These are phyloP conservation scores for Myathropa florea DNA, from an alignment of 2,888 invertebrate genomes.

Conservation along the genomic window DNA sequence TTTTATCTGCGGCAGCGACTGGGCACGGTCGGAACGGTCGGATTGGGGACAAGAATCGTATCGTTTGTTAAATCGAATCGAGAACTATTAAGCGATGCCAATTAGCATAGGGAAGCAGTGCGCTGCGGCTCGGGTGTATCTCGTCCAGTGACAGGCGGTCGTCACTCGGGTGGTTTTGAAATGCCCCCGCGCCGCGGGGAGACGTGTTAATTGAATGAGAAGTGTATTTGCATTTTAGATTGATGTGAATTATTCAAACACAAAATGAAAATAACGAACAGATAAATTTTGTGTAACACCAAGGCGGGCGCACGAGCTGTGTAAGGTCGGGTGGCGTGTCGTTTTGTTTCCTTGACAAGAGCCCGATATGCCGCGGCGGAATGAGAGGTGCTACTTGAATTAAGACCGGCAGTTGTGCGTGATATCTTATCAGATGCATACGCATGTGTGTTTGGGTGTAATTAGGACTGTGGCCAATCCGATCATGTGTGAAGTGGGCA, in stretches of 20 bases:
- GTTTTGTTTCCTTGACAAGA: background rate
- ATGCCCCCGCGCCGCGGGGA: slow-evolving; percentile 34
- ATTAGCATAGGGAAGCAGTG: slow-evolving; percentile 52
- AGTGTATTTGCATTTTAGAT: slow-evolving; percentile 62
- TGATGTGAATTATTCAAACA: slow-evolving; percentile 56
- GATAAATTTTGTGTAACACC: slow-evolving; percentile 24
- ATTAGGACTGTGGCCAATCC: background rate
- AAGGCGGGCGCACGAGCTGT: background rate
- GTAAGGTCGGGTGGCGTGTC: background rate
- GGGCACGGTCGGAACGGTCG: background rate
- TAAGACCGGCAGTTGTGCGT: background rate
- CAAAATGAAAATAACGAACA: slow-evolving; percentile 31
- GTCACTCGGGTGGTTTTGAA: background rate
- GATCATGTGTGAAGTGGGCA: background rate
- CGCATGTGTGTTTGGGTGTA: background rate
- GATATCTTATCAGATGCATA: background rate
- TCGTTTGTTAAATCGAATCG: slow-evolving; percentile 37
- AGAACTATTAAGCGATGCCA: slow-evolving; percentile 48
- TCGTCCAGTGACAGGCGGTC: background rate
- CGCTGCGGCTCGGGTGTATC: background rate
- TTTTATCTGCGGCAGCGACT: background rate
- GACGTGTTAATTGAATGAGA: slow-evolving; percentile 60
- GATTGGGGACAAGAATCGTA: slow-evolving; percentile 18
- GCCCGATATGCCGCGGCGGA: background rate
- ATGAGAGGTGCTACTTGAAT: background rate